Base-by-base conservation (phyloP, 2,888 invertebrate genomes). In the Athrips mouffetella region DNA sequence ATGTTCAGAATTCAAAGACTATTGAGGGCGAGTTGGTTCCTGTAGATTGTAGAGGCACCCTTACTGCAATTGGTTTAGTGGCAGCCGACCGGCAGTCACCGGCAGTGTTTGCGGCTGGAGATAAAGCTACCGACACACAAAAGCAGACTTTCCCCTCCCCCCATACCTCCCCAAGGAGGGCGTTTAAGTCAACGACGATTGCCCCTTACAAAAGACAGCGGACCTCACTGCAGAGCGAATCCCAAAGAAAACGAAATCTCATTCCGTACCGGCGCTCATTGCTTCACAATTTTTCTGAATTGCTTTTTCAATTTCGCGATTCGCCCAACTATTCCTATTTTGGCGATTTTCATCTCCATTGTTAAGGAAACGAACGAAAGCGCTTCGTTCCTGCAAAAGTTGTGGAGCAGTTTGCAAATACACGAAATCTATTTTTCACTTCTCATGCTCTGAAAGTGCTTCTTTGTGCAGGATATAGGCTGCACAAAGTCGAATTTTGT, bases 211-310 rank as follows among this genome's bases (percentile, higher is more conserved):
- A 82, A 79, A 80, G 77, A 70, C 73, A 63, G 61, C 62, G 62
- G 60, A 57, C 54, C 52, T 49, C 59, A 68, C 70, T 70, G 68
- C 69, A 67, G 69, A 74, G 73, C 67, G 62, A 68, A 72, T 72
- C 70, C 71, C 68, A 78, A 81, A 78, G 82, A 80, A 83, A 80
- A 78, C 77, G 69, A 73, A 76, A 80, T 80, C 74, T 76, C 75
- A 78, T 81, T 82, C 68, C 75, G 63, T 63, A 63, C 65, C 63
- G 59, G 61, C 65, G 68, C 61, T 73, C 76, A 73, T 80, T 81
- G 82, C 81, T 81, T 79, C 80, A 70, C 66, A 74, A 68, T 66
- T 70, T 71, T 65, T 71, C 74, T 71, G 76, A 76, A 80, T 78
- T 76, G 77, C 73, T 78, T 76, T 81, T 75, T 73, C 66, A 74